A percentile compares a stretch with the other conserved stretches of the same genome.
Evolutionary conservation across 2,888 invertebrate genomes (phyloP).

Genomic region (Zaprionus bogoriensis): DNA sequence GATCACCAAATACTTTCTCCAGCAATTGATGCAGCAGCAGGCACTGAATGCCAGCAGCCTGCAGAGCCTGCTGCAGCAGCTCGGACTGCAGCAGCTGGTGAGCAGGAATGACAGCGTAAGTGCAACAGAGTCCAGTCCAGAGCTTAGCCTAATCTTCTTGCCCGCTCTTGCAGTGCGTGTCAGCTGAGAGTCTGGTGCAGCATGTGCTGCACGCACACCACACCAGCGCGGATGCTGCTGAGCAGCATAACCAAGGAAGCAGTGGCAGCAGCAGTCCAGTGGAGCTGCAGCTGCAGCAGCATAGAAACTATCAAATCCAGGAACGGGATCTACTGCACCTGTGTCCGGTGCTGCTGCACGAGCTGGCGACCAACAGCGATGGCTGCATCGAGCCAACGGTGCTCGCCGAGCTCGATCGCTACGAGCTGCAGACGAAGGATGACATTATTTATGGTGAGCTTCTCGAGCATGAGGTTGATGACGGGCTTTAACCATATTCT

Average conservation of each 20-base stretch:
- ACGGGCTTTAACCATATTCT: not conserved
- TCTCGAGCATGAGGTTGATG: not conserved
- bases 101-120: conserved; percentile 57
- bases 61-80: conserved; percentile 86
- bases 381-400: conserved; percentile 85
- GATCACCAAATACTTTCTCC: conserved; percentile 86
- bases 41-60: conserved; percentile 87
- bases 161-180: conserved; percentile 59
- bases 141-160: not conserved
- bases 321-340: conserved; percentile 83
- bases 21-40: conserved; percentile 85
- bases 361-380: conserved; percentile 84
- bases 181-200: conserved; percentile 64
- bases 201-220: too few relatives aligned
- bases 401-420: conserved; percentile 63
- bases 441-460: conserved; percentile 36
- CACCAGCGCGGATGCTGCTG: too few relatives aligned
- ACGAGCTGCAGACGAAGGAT: conserved; percentile 38
- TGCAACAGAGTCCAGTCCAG: too few relatives aligned
- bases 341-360: conserved; percentile 88
- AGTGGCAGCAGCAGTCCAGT: too few relatives aligned
- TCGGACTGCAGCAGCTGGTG: conserved; percentile 85
- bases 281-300: too few relatives aligned
- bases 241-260: too few relatives aligned
- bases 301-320: conserved; percentile 57